Percentiles rank a stretch among this genome's conserved stretches.
Evolutionary conservation across 2,113 vertebrate genomes (phyloP).

Genomic region (Oxyruncus cristatus): DNA sequence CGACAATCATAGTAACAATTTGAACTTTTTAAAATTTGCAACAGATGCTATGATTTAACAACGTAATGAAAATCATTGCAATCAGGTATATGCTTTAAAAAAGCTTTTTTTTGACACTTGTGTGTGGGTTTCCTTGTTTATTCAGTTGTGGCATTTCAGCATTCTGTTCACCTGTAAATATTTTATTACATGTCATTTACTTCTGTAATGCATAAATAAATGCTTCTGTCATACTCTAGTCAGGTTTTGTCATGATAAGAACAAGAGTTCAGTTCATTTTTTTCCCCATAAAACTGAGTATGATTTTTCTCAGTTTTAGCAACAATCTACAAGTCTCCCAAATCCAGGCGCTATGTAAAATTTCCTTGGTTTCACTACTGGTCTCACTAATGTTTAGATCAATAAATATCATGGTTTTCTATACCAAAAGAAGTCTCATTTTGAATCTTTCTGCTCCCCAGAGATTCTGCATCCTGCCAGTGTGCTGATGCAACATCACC

Average conservation of each 20-base stretch:
- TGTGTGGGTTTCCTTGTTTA: background rate
- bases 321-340: background rate
- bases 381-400: background rate
- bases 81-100: background rate
- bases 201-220: background rate
- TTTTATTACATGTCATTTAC: background rate
- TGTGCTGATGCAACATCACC: background rate
- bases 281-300: background rate
- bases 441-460: background rate
- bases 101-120: fast-evolving
- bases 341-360: background rate
- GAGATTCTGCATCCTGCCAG: background rate
- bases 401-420: background rate
- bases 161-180: background rate
- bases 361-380: background rate
- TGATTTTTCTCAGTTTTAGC: background rate
- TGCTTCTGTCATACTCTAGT: background rate
- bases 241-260: background rate
- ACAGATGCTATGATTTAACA: background rate
- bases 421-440: background rate
- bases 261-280: background rate
- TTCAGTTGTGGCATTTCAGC: background rate
- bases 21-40: background rate
- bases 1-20: background rate
- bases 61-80: background rate